Base-by-base conservation (phyloP, 2,797 vertebrate genomes). In the Anguilla anguilla region DNA sequence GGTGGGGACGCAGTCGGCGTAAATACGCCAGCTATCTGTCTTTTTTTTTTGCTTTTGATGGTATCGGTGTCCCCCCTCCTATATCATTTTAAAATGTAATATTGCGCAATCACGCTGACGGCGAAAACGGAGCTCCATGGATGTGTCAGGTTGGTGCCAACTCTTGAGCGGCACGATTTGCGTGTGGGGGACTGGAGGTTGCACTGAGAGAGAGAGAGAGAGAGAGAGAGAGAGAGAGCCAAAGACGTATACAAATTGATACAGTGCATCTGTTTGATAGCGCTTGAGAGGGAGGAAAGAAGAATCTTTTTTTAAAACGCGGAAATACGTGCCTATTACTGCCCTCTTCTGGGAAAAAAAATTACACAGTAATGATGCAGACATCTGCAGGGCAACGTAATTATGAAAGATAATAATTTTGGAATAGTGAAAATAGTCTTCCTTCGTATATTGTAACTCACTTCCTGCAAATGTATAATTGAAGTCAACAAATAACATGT, bases 301-400 rank as follows among this genome's bases (percentile, higher is more conserved):
- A 82, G 87, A 59, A 35, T 53, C 46, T 55, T 81, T 81, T 43
- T 43, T 81, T 81, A 67, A 49, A n/a, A 88, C 46, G 51, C 77
- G 35, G 67, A 86, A 57, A 86, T 86, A 61, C 43, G 57, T 83
- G 85, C 86, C 89, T 92, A 88, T 84, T 88, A 90, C 86, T 91
- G 91, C 92, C 90, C 89, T 94, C 93, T 92, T 90, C 92, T 92
- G 92, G 92, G 89, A 90, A 86, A 67, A 79, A 0, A n/a, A 46
- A 69, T 85, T 61, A 25, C 82, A 51, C 89, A 83, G 81, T 84
- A 49, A 35, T 88, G 85, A 87, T 53, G 82, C 89, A 91, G 91
- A 91, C 51, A 35, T 74, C n/a, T 55, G 49, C 55, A 72, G 28
- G 28, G 28, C 28, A 72, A 31, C 17, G 3, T 3, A 35, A 72